Conservation (phyloP, 2,797 vertebrate genomes). For the Sebastes wilsoni region DNA sequence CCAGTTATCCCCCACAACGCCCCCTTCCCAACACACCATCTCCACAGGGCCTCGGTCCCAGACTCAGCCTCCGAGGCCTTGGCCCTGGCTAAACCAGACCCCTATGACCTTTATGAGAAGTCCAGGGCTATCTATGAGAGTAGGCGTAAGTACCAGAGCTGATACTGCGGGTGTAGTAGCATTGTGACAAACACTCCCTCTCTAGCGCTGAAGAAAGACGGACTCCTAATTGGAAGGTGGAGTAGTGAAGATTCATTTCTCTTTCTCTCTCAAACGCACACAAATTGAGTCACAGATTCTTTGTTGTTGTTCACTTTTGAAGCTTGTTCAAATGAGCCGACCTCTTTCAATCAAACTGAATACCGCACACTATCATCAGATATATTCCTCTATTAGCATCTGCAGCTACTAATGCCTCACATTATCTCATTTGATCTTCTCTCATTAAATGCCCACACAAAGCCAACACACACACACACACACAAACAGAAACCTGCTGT, state of each 20-base stretch:
- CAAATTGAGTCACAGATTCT: not conserved
- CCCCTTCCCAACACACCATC: slow-evolving; percentile 87
- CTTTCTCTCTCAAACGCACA: not conserved
- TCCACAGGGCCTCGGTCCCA: slow-evolving; percentile 93
- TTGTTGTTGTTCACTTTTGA: not conserved
- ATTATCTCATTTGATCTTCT: slow-evolving; percentile 6
- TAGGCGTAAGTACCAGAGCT: slow-evolving; percentile 94
- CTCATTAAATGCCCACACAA: not conserved
- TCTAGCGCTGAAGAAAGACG: not conserved
- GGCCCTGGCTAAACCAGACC: slow-evolving; percentile 94
- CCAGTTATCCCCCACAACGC: slow-evolving; percentile 89
- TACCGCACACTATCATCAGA: not conserved
- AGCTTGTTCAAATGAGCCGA: not conserved
- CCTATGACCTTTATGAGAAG: slow-evolving; percentile 97
- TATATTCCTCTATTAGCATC: not conserved
- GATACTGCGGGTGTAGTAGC: slow-evolving; percentile 24
- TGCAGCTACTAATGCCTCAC: slow-evolving; percentile 1
- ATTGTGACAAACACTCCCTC: slow-evolving; percentile 5
- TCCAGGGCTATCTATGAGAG: slow-evolving; percentile 98
- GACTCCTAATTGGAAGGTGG: slow-evolving; percentile 18
- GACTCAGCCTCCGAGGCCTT: slow-evolving; percentile 92
- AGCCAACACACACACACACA: not conserved
- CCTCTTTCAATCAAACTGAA: not conserved
- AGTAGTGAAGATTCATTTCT: slow-evolving; percentile 4
- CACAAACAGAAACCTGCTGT: not conserved